These are phyloP conservation scores for Xerus inauris DNA, from an alignment of 2,113 vertebrate species.

Conservation along the genomic window DNA sequence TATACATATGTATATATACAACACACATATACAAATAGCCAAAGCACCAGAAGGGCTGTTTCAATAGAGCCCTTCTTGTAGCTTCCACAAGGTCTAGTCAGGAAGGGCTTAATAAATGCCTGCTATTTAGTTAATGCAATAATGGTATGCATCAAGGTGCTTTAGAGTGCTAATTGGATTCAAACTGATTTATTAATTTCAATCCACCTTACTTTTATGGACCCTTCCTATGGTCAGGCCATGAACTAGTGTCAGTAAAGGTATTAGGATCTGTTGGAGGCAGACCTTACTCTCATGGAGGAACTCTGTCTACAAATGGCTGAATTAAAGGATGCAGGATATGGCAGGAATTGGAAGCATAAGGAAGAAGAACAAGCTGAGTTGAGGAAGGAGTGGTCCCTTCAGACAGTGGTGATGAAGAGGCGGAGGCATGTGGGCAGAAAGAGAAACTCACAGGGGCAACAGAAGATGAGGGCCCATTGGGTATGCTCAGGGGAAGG, in stretches of 20 bases:
- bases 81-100: not conserved
- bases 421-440: not conserved
- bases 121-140: not conserved
- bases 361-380: not conserved
- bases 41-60: not conserved
- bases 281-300: not conserved
- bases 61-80: not conserved
- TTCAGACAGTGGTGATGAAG: not conserved
- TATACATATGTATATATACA: too few relatives aligned
- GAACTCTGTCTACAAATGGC: not conserved
- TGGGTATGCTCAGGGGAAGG: not conserved
- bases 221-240: not conserved
- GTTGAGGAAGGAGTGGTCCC: not conserved
- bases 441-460: not conserved
- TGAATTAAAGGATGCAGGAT: not conserved
- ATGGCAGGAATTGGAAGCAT: not conserved
- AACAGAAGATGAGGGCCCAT: not conserved
- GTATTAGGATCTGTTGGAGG: not conserved
- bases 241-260: accelerated
- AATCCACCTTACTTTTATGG: not conserved
- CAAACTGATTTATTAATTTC: not conserved
- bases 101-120: not conserved
- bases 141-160: not conserved
- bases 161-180: not conserved
- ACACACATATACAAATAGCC: not conserved